Conservation (phyloP, 37 sponge, comb jelly and placozoan species). For the Aphrocallistes beatrix region DNA sequence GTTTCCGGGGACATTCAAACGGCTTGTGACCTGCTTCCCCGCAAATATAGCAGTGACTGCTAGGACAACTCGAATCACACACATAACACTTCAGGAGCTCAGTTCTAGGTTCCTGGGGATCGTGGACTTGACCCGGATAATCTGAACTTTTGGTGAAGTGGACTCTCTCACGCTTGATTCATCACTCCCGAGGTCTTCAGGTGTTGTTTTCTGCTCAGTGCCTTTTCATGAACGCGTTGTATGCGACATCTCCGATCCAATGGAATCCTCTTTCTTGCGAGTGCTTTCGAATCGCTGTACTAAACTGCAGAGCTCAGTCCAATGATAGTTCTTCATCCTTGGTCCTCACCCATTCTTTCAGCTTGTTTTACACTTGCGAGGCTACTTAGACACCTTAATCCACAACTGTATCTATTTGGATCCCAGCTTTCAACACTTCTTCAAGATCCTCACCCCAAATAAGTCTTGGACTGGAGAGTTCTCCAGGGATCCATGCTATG, state of each 20-base stretch:
- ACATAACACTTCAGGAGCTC: neutral
- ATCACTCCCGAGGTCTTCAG: neutral
- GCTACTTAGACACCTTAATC: too few relatives aligned
- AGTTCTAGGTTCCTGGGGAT: neutral
- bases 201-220: neutral
- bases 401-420: too few relatives aligned
- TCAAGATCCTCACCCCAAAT: too few relatives aligned
- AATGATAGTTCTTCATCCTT: neutral
- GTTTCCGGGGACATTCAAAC: neutral
- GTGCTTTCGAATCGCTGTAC: neutral
- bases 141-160: neutral
- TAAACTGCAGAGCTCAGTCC: neutral
- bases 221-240: neutral
- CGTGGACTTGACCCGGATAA: neutral
- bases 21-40: slow-evolving; percentile 14
- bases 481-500: too few relatives aligned
- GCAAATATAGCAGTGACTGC: neutral
- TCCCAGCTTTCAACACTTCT: too few relatives aligned
- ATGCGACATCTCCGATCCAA: slow-evolving; percentile 15
- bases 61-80: neutral
- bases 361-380: neutral
- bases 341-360: neutral
- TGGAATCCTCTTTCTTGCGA: neutral
- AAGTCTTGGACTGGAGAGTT: too few relatives aligned
- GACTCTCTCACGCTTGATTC: neutral